Evolutionary conservation across 2,797 vertebrate genomes (phyloP).

Genomic region (Falco concolor): DNA sequence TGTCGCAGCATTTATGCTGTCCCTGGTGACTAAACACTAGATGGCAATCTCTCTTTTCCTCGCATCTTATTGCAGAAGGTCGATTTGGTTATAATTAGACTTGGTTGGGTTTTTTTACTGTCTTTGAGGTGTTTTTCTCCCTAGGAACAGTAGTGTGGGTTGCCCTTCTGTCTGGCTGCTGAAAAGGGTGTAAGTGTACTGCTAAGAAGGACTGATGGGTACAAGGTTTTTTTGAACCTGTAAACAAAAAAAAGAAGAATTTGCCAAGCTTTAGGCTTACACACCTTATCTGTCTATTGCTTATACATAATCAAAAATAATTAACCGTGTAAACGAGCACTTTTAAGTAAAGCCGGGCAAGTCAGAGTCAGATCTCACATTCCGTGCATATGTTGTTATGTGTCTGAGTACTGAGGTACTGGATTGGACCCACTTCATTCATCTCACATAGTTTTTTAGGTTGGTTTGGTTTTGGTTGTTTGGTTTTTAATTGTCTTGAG

Average conservation of each 20-base stretch:
- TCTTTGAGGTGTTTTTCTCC: background rate
- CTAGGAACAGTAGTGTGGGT: accelerated
- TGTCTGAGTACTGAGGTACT: background rate
- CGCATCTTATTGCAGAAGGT: background rate
- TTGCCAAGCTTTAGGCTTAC: background rate
- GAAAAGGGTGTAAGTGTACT: background rate
- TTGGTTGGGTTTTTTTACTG: accelerated
- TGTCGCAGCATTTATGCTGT: background rate
- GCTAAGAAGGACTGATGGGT: background rate
- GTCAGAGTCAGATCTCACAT: background rate
- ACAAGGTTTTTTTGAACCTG: background rate
- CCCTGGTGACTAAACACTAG: background rate
- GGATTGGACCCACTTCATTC: background rate
- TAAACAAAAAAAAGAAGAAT: background rate
- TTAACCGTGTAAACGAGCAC: background rate
- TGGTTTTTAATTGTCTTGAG: background rate
- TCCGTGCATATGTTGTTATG: background rate
- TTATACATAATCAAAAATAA: background rate
- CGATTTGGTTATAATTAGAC: background rate
- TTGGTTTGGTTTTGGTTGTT: background rate
- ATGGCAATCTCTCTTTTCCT: conserved; percentile 8
- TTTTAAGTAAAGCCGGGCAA: background rate
- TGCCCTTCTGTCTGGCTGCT: background rate
- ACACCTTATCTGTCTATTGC: background rate
- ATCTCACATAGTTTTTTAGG: background rate